Evolutionary conservation across 2,888 invertebrate species (phyloP).

Genomic region (Chirona hameri): DNA sequence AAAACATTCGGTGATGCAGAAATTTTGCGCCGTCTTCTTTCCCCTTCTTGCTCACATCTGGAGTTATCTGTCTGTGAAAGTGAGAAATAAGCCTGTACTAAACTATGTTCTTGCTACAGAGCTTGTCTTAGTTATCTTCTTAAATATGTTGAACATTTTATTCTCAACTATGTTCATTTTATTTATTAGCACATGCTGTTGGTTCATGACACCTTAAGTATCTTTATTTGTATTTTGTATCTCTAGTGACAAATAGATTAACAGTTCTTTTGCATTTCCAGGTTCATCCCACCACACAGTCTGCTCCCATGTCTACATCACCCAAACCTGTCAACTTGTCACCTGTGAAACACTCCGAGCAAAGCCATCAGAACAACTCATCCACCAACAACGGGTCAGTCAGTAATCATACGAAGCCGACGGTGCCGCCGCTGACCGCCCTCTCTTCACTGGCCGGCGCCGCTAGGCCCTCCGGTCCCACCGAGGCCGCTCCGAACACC

Average conservation of each 20-base stretch:
- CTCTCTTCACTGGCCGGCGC: not conserved
- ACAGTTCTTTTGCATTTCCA: not conserved
- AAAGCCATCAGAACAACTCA: not conserved
- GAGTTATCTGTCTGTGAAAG: not conserved
- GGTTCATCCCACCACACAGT: not conserved
- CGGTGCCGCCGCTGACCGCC: not conserved
- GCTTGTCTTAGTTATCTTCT: not conserved
- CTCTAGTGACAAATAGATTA: not conserved
- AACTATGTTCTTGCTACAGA: not conserved
- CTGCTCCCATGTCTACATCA: not conserved
- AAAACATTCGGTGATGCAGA: too few species aligned
- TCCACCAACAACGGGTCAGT: constrained; percentile 22
- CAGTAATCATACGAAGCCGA: not conserved
- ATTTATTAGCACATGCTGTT: not conserved
- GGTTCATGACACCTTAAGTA: too few species aligned
- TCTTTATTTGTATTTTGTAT: not conserved
- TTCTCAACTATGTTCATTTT: not conserved
- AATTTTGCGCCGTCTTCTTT: too few species aligned
- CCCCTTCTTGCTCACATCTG: not conserved
- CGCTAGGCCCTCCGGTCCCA: not conserved
- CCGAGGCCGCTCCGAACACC: not conserved
- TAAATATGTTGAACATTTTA: not conserved
- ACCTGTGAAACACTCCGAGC: not conserved
- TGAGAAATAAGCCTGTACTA: not conserved
- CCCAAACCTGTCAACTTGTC: constrained; percentile 5